Conservation (phyloP, 2,113 vertebrate genomes). For the Perccottus glenii region DNA sequence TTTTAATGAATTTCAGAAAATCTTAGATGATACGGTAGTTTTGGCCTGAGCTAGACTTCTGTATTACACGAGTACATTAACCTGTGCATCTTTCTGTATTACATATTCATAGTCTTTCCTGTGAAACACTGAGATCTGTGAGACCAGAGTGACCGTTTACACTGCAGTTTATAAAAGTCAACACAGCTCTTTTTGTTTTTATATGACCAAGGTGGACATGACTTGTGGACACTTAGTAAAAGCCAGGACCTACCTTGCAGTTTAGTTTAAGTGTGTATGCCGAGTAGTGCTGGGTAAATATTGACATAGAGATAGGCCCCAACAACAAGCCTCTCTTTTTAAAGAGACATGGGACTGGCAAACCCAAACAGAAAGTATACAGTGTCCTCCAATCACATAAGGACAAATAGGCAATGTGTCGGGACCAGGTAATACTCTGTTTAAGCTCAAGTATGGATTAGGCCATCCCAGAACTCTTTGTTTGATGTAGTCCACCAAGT, state of each 20-base stretch:
- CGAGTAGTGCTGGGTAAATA: slow-evolving; percentile 5
- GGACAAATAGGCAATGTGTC: background rate
- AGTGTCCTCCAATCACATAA: background rate
- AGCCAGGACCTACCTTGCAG: background rate
- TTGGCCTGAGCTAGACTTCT: too few species aligned
- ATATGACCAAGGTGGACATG: slow-evolving; percentile 15
- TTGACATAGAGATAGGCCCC: slow-evolving; percentile 13
- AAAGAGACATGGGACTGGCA: slow-evolving; percentile 5
- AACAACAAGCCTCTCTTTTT: slow-evolving; percentile 7
- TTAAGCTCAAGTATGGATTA: slow-evolving; percentile 18
- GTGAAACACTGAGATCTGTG: too few species aligned
- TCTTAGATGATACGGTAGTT: too few species aligned
- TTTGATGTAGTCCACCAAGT: slow-evolving; percentile 18
- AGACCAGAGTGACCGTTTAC: too few species aligned
- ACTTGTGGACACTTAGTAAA: slow-evolving; percentile 18
- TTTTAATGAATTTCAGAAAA: too few species aligned
- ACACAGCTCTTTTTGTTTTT: background rate
- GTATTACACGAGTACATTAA: too few species aligned
- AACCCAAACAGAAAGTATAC: background rate
- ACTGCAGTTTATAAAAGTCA: background rate
- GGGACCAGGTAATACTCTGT: slow-evolving; percentile 10
- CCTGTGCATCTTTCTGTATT: too few species aligned
- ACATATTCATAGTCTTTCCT: too few species aligned
- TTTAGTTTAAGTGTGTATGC: background rate
- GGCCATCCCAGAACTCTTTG: slow-evolving; percentile 12